Percentiles rank a stretch among this genome's conserved stretches.
These are phyloP conservation scores for Melanotaenia pygmaea DNA, from an alignment of 2,797 vertebrate species.

Conservation along the genomic window DNA sequence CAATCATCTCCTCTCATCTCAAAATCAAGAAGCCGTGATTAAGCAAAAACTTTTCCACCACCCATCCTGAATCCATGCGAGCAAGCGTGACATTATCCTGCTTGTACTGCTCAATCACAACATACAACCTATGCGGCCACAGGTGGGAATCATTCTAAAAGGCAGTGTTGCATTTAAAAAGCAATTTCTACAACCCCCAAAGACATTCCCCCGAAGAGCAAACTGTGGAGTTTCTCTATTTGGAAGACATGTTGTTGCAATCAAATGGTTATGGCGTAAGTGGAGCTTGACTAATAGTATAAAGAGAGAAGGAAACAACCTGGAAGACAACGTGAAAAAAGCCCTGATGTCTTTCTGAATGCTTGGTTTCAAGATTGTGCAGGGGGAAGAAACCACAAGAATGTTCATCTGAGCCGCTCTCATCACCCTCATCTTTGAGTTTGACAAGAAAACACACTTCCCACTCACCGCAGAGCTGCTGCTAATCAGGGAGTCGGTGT, in stretches of 20 bases:
- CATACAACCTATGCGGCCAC: conserved; percentile 58
- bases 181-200: conserved; percentile 63
- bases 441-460: conserved; percentile 35
- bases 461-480: conserved; percentile 39
- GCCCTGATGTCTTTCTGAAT: conserved; percentile 48
- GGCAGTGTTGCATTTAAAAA: conserved; percentile 74
- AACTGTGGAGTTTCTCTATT: conserved; percentile 58
- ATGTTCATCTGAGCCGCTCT: conserved; percentile 41
- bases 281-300: conserved; percentile 79
- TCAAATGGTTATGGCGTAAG: conserved; percentile 75
- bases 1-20: conserved; percentile 36
- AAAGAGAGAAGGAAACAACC: conserved; percentile 75
- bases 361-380: conserved; percentile 37
- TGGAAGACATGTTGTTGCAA: conserved; percentile 80
- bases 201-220: conserved; percentile 57
- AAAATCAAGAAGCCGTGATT: conserved; percentile 13
- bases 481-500: conserved; percentile 36
- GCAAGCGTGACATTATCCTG: conserved; percentile 30
- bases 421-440: conserved; percentile 49
- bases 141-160: conserved; percentile 83
- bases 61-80: conserved; percentile 47
- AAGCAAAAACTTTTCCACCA: conserved; percentile 31
- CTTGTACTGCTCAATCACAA: conserved; percentile 41
- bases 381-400: conserved; percentile 64
- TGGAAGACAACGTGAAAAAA: conserved; percentile 58